Base-by-base conservation (phyloP, 2,113 vertebrate species). In the Periophthalmus modestus region DNA sequence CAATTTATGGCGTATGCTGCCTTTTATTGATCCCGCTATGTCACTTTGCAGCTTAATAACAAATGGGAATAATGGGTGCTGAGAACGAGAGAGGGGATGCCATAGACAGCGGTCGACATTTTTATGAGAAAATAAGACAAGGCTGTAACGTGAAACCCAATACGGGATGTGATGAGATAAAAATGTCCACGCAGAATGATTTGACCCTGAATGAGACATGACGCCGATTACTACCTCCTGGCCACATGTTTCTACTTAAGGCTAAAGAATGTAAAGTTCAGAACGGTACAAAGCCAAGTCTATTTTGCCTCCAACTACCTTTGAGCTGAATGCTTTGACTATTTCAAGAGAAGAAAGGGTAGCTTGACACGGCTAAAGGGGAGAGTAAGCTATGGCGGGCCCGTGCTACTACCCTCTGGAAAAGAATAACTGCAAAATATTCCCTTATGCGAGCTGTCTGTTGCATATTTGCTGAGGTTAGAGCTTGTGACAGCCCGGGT, bases 361-460 rank as follows among this genome's bases (percentile, higher is more conserved):
- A 47, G 65, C 82, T 83, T 76, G 84, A 85, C 85, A 86, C 36
- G 63, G 79, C 74, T 55, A 58, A 63, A 68, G 75, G 68, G 75
- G 82, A 34, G 24, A n/a, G 16, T 18, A n/a, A 81, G 50, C 75
- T 66, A 71, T 54, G 36, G 80, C 59, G 52, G 11, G 57, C 75
- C 78, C 75, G 76, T 48, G 66, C 69, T 77, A 77, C 68, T 71
- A 74, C 85, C 87, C 82, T 85, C 90, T 71, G 91, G 80, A 86
- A 87, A 78, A 77, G 54, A 92, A 92, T 90, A 91, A 82, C 89
- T 88, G 87, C 84, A 90, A 93, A 92, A 81, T 85, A 89, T 87
- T 89, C 75, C 88, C 90, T 83, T 87, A 84, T 92, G 92, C 82
- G 87, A 91, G 87, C 84, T 73, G 91, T 92, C 91, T 69, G 14